These are phyloP conservation scores for Ceratothoa steindachneri DNA, from an alignment of 2,888 invertebrate genomes.

Conservation along the genomic window DNA sequence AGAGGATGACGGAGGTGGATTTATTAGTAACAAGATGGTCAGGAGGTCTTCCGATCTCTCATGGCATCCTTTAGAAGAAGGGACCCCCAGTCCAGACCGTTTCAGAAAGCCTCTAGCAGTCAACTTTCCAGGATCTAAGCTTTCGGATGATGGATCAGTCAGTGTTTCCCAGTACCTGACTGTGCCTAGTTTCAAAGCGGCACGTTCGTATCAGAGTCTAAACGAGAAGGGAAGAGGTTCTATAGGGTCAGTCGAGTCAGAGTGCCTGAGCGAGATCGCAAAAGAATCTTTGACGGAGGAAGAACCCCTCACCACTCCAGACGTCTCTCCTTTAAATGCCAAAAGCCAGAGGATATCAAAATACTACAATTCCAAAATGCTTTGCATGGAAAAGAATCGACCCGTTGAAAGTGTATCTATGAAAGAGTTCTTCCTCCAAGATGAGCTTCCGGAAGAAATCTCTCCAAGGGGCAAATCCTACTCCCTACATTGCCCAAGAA, in stretches of 20 bases:
- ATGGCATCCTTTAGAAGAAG: constrained; percentile 51
- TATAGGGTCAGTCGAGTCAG: constrained; percentile 37
- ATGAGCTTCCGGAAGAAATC: background rate
- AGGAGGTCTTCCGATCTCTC: constrained; percentile 57
- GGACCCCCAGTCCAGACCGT: constrained; percentile 40
- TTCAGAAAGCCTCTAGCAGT: constrained; percentile 35
- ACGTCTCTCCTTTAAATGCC: background rate
- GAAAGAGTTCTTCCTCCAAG: background rate
- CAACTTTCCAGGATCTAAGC: background rate
- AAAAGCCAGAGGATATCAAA: background rate
- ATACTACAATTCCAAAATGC: background rate
- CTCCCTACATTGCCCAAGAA: constrained; percentile 2
- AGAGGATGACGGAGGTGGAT: constrained; percentile 34
- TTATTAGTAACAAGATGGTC: constrained; percentile 56
- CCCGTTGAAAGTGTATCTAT: background rate
- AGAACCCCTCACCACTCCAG: constrained; percentile 6
- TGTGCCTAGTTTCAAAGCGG: constrained; percentile 44
- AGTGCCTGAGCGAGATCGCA: background rate
- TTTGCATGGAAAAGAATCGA: background rate
- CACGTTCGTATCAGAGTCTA: constrained; percentile 19
- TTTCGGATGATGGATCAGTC: background rate
- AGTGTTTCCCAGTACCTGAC: constrained; percentile 43
- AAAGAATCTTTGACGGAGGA: background rate
- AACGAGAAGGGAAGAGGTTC: constrained; percentile 15
- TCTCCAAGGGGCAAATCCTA: background rate